These are phyloP conservation scores for Drosophila fungiperda DNA, from an alignment of 2,888 invertebrate genomes.

Conservation along the genomic window DNA sequence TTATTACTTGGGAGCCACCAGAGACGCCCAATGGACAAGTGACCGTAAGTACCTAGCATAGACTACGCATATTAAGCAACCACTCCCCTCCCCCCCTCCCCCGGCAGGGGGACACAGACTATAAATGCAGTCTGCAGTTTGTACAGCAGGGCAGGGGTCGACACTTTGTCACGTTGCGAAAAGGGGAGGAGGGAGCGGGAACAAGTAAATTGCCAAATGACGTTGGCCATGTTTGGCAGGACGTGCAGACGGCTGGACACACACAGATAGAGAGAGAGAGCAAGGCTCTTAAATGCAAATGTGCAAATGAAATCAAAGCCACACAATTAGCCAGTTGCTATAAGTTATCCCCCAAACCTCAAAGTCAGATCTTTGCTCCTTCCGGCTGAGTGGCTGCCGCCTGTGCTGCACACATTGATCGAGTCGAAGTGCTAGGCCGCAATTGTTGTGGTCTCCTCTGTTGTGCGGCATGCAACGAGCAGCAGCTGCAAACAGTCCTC, in stretches of 20 bases:
- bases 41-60: constrained; percentile 89
- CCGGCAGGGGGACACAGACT: constrained; percentile 17
- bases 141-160: constrained; percentile 21
- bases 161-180: constrained; percentile 60
- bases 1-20: constrained; percentile 99
- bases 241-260: not conserved
- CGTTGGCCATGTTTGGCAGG: constrained; percentile 51
- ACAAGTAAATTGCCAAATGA: constrained; percentile 53
- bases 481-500: constrained; percentile 35
- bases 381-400: not conserved
- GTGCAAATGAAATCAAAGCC: constrained; percentile 68
- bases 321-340: constrained; percentile 39
- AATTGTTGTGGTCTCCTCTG: constrained; percentile 63
- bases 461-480: constrained; percentile 21
- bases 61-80: constrained; percentile 64
- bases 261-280: not conserved
- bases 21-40: constrained; percentile 99
- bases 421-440: constrained; percentile 55
- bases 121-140: constrained; percentile 2
- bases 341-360: not conserved
- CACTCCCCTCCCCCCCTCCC: not conserved
- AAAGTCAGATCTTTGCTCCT: constrained; percentile 14
- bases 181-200: constrained; percentile 1
- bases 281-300: constrained; percentile 63
- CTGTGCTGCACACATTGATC: constrained; percentile 40